These are phyloP conservation scores for Lepidurus apus DNA, from an alignment of 1,140 invertebrate species.

Conservation along the genomic window DNA sequence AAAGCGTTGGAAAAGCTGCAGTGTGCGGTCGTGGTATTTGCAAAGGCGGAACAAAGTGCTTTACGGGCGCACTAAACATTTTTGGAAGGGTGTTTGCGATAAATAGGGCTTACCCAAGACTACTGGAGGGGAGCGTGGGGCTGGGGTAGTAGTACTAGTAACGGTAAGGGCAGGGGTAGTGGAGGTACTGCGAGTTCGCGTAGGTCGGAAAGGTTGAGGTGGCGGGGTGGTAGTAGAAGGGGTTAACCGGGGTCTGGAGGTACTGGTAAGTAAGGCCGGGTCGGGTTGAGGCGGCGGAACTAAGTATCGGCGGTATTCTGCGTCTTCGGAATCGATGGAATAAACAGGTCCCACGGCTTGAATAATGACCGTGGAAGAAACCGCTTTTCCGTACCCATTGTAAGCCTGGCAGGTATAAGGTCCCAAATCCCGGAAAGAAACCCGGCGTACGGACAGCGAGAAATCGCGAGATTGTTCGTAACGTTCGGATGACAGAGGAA, in stretches of 20 bases:
- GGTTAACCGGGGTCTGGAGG: conserved; percentile 23
- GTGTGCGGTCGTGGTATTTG: conserved; percentile 36
- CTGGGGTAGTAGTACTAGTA: conserved; percentile 30
- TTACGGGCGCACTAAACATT: neutral
- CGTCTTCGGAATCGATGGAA: conserved; percentile 43
- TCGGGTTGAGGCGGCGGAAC: conserved; percentile 41
- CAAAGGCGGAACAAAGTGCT: conserved; percentile 36
- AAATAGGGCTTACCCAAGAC: conserved; percentile 5
- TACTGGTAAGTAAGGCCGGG: conserved; percentile 21
- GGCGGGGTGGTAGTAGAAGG: conserved; percentile 33
- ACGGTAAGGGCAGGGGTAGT: neutral
- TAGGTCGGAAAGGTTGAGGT: conserved; percentile 11
- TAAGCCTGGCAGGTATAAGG: conserved; percentile 82
- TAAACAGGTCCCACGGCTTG: conserved; percentile 60
- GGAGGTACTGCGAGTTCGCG: conserved; percentile 22
- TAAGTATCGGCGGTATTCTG: conserved; percentile 42
- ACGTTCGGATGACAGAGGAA: conserved; percentile 60
- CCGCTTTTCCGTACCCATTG: conserved; percentile 69
- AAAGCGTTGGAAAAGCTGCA: conserved; percentile 33
- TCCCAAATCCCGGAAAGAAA: conserved; percentile 65
- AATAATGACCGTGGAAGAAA: conserved; percentile 65
- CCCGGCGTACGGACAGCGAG: conserved; percentile 63
- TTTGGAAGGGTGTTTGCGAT: neutral
- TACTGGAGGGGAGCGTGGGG: conserved; percentile 27
- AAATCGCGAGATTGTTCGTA: conserved; percentile 69